Evolutionary conservation across 2,113 vertebrate species (phyloP).

Genomic region (Malaclemys terrapin): DNA sequence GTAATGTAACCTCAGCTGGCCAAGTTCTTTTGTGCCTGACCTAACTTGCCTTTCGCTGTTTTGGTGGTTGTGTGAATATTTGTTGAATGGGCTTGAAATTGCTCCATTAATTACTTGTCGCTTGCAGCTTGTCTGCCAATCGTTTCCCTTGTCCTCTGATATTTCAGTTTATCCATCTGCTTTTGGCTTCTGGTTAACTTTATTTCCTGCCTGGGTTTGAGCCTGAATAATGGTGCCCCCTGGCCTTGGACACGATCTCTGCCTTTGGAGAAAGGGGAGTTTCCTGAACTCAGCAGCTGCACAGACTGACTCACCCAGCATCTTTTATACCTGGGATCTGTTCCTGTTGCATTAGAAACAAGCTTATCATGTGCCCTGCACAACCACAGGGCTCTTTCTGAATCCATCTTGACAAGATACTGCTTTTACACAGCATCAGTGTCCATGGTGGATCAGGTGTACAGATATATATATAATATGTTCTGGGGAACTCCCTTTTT

Average conservation of each 20-base stretch:
- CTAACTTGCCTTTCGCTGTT: neutral
- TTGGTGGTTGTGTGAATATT: neutral
- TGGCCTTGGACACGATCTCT: neutral
- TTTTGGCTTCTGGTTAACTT: neutral
- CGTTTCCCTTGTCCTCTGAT: neutral
- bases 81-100: neutral
- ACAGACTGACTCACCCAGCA: neutral
- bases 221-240: neutral
- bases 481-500: neutral
- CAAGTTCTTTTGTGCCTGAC: neutral
- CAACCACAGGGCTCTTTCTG: neutral
- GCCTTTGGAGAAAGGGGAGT: neutral
- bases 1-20: neutral
- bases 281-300: neutral
- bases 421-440: neutral
- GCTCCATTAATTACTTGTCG: neutral
- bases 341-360: neutral
- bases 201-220: constrained; percentile 7
- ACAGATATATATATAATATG: neutral
- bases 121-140: neutral
- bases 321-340: neutral
- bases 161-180: neutral
- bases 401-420: neutral
- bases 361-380: neutral
- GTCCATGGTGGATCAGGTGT: neutral